A percentile compares a stretch with the other conserved stretches of the same genome.
phyloP scores from a whole-genome alignment of 53 echinoderm and acorn worm genomes.

The Apostichopus leukothele region DNA sequence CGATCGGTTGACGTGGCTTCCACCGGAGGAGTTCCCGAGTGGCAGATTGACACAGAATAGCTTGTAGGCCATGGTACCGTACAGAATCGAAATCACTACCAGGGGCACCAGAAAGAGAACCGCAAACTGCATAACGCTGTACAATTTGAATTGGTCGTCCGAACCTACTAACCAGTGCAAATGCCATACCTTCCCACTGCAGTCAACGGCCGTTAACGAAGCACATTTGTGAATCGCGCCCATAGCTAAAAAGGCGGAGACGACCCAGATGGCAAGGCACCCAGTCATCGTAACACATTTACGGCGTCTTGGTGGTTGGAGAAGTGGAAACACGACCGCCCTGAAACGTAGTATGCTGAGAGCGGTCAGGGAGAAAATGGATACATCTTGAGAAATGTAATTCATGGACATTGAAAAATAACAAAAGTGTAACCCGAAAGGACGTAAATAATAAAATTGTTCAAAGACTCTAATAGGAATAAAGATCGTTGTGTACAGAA shows the following conservation, averaged over 20 bases:
- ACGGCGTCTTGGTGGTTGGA: conserved; percentile 11
- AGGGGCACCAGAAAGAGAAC: conserved; percentile 34
- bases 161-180: background rate
- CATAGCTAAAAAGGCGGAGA: background rate
- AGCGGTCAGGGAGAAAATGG: conserved; percentile 33
- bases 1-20: background rate
- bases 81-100: conserved; percentile 26
- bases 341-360: conserved; percentile 34
- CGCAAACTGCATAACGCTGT: conserved; percentile 16
- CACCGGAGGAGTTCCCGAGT: conserved; percentile 13
- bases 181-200: background rate
- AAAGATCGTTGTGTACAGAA: conserved; percentile 30
- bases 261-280: conserved; percentile 2
- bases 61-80: conserved; percentile 40
- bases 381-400: conserved; percentile 40
- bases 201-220: background rate
- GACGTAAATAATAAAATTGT: conserved; percentile 9
- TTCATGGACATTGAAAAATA: conserved; percentile 34
- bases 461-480: conserved; percentile 26
- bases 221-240: background rate
- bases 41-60: conserved; percentile 37
- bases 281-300: background rate
- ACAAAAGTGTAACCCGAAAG: conserved; percentile 22
- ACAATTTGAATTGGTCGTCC: background rate
- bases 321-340: conserved; percentile 30